Base-by-base conservation (phyloP, 1,140 invertebrate genomes). In the Augochlora pura region DNA sequence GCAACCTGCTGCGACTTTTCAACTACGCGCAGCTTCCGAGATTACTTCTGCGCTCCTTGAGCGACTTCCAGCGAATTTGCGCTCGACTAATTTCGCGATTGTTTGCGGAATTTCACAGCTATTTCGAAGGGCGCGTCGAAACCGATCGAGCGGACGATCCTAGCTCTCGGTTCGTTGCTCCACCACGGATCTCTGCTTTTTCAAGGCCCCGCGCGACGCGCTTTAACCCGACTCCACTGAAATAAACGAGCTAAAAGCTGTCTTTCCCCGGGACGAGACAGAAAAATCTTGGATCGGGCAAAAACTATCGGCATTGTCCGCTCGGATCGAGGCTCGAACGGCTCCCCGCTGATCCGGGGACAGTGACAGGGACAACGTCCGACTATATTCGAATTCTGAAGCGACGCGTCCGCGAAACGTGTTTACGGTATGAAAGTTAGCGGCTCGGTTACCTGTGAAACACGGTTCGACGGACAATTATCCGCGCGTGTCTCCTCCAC, bases 361-460 rank as follows among this genome's bases (percentile, higher is more conserved):
- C 54, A 57, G 73, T 68, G 80, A 76, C 67, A 77, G 21, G n/a
- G 62, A 72, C 71, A 69, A 66, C 54, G 49, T 64, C 64, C 54
- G 60, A 62, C 52, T 66, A 69, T 66, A 69, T 75, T 75, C 32
- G 67, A 74, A 67, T 69, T 63, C 52, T 62, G 67, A 60, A 82
- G 63, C 80, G 64, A 82, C 79, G 77, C 75, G 75, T 60, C 74
- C 82, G 74, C 66, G 73, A 82, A 82, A 82, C 62, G 71, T 78
- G 83, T 86, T 85, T 85, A 75, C 84, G 71, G 72, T 84, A 85
- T 82, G 83, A 86, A 86, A 81, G 80, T 85, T 83, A 76, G 80
- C 83, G 71, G 85, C 85, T 86, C 75, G 80, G 80, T 85, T 85
- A 85, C 80, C 83, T 86, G 77, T 72, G 84, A 82, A 85, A 81